Conservation (phyloP, 2,797 vertebrate species). For the Aselliscus stoliczkanus region DNA sequence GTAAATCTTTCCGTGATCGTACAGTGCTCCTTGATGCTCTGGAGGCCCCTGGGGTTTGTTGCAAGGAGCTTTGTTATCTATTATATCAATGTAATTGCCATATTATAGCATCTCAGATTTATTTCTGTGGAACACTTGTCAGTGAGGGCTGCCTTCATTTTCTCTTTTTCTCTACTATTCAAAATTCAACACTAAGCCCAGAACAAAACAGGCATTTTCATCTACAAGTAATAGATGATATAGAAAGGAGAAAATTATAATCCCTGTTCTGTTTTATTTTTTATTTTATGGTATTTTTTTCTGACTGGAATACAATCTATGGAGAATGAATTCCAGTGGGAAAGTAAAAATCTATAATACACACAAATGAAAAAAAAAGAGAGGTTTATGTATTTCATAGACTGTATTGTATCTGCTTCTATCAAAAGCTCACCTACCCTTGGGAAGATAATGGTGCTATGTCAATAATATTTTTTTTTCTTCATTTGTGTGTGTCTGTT, state of each 20-base stretch:
- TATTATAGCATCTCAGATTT: conserved; percentile 37
- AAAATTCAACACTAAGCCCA: conserved; percentile 41
- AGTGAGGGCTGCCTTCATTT: conserved; percentile 23
- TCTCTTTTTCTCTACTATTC: conserved; percentile 26
- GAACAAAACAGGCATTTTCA: conserved; percentile 22
- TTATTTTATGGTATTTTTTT: neutral
- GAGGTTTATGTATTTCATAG: neutral
- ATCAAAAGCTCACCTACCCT: neutral
- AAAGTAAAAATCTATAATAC: neutral
- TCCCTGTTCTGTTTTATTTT: neutral
- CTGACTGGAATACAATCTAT: neutral
- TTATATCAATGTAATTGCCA: conserved; percentile 31
- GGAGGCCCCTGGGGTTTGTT: neutral
- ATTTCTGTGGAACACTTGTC: conserved; percentile 47
- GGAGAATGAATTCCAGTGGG: conserved; percentile 10
- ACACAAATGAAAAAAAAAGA: neutral
- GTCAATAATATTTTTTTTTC: neutral
- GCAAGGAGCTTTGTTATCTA: neutral
- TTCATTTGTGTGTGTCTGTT: neutral
- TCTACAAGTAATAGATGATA: conserved; percentile 38
- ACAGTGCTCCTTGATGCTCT: neutral
- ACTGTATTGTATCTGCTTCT: neutral
- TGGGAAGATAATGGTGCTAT: neutral
- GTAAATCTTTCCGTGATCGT: neutral
- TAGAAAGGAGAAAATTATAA: neutral